phyloP scores from a whole-genome alignment of 2,113 vertebrate genomes.

The Erinaceus europaeus region DNA sequence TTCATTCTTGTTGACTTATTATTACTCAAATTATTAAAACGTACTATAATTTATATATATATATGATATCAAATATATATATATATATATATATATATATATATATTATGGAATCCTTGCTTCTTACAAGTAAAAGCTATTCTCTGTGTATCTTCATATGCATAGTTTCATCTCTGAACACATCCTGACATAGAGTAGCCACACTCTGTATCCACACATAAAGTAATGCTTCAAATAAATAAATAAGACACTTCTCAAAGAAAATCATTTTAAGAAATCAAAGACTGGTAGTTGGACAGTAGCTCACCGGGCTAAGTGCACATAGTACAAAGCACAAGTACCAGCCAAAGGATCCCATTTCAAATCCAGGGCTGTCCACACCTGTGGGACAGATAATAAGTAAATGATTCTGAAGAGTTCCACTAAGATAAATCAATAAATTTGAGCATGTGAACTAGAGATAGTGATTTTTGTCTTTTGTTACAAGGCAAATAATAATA shows the following conservation, averaged over 20 bases:
- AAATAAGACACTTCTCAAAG: background rate
- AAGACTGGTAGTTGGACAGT: background rate
- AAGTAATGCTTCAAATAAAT: constrained; percentile 9
- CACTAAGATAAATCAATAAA: background rate
- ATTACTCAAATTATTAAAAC: background rate
- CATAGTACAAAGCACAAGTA: too few species aligned
- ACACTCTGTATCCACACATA: constrained; percentile 20
- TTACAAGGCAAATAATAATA: background rate
- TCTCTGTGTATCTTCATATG: background rate
- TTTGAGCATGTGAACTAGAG: background rate
- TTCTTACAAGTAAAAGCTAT: background rate
- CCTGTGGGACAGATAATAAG: background rate
- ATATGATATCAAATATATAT: background rate
- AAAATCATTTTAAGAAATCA: background rate
- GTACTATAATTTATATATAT: background rate
- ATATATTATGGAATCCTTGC: background rate
- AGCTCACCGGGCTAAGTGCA: too few species aligned
- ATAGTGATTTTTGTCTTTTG: background rate
- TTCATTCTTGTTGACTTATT: background rate
- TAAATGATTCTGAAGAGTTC: background rate
- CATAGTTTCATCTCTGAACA: background rate
- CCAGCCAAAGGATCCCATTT: too few species aligned
- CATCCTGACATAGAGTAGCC: background rate
- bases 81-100: background rate
- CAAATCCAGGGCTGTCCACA: too few species aligned